Evolutionary conservation across 37 sponge, comb jelly and placozoan species (phyloP), one percentile per base, ranked within the genome.

Genomic region (Dysidea cf. avara): DNA sequence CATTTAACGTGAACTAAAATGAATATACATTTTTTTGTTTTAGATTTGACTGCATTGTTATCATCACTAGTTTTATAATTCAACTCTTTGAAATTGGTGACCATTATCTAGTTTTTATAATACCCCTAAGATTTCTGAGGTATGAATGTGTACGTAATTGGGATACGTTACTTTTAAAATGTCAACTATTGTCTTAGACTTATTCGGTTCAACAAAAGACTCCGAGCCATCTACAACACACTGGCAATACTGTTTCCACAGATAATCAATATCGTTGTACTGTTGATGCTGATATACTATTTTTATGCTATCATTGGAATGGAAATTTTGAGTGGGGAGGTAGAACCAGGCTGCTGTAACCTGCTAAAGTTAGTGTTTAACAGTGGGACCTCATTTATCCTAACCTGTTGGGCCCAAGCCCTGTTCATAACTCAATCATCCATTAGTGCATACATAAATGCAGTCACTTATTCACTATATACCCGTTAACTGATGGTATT

Each of bases 261-360:
- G 29, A 62, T 92, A 12, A 12, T 78, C 14, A 85, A n/a, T n/a
- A n/a, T n/a, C n/a, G n/a, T n/a, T n/a, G n/a, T n/a, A n/a, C n/a
- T n/a, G n/a, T n/a, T n/a, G n/a, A n/a, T n/a, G n/a, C n/a, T n/a
- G n/a, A n/a, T n/a, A n/a, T 80, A 69, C 68, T 92, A 87, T 74
- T 79, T 52, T 55, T 92, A 71, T 71, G 89, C 93, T 39, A 92
- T 92, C 24, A 69, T 83, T 25, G 93, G 89, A 17, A 87, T 92
- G 85, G 93, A 92, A 76, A 51, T 77, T 40, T 72, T 92, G 57
- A 3, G 35, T 29, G 65, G 65, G 37, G 24, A 13, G n/a, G 85
- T 89, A 24, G 9, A 51, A 13, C 47, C 49, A 31, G 72, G 72
- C 37, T 89, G 90, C 72, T 89, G 87, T n/a, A n/a, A n/a, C n/a